Percentiles rank a stretch among this genome's conserved stretches.
Evolutionary conservation across 2,797 vertebrate species (phyloP).

Genomic region (Macropodus opercularis): DNA sequence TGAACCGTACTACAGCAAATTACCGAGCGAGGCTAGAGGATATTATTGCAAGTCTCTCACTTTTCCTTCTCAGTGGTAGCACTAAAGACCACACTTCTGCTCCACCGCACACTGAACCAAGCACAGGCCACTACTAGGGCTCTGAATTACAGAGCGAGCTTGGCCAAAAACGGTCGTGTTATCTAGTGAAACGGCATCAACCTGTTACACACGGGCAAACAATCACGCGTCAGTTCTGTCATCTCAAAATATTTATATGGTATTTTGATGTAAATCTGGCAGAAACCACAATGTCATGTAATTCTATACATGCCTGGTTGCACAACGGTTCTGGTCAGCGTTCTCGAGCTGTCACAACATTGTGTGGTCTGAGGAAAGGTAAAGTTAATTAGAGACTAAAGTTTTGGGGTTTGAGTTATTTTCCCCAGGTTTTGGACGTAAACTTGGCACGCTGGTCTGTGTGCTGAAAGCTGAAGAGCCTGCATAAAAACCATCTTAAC

Average conservation of each 20-base stretch:
- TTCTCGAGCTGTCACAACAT: conserved; percentile 59
- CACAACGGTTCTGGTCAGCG: conserved; percentile 76
- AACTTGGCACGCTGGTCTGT: conserved; percentile 66
- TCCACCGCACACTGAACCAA: conserved; percentile 23
- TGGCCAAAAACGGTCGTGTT: neutral
- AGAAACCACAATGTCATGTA: conserved; percentile 74
- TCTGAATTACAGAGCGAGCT: conserved; percentile 6
- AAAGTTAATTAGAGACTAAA: conserved; percentile 80
- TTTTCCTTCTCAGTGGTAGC: conserved; percentile 39
- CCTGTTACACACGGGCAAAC: conserved; percentile 30
- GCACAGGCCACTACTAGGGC: conserved; percentile 14
- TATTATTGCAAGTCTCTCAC: conserved; percentile 61
- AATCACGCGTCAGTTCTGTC: conserved; percentile 67
- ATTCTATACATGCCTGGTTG: conserved; percentile 70
- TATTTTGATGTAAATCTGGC: conserved; percentile 66
- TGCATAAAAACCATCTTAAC: conserved; percentile 41
- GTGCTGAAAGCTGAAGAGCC: conserved; percentile 59
- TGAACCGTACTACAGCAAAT: conserved; percentile 20
- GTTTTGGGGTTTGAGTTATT: conserved; percentile 67
- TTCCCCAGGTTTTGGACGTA: conserved; percentile 76
- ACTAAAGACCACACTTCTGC: conserved; percentile 33
- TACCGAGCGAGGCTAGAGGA: conserved; percentile 56
- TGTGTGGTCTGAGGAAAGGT: conserved; percentile 81
- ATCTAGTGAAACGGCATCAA: neutral
- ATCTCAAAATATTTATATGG: conserved; percentile 66